Conservation (phyloP, 2,888 invertebrate genomes). For the Clostera curtula region DNA sequence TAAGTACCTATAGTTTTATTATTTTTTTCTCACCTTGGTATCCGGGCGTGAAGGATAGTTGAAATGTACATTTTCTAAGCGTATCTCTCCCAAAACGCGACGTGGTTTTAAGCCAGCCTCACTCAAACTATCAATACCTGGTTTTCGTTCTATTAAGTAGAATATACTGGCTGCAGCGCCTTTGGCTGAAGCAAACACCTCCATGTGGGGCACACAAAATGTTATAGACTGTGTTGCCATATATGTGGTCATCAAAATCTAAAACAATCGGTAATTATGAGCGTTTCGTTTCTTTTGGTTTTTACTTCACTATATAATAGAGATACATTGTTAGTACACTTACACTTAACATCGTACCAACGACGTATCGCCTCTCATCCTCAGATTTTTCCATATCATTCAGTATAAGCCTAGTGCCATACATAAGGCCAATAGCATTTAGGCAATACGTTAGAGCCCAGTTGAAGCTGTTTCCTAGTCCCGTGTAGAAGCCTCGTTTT, state of each 20-base stretch:
- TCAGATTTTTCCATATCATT: constrained; percentile 72
- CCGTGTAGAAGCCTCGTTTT: constrained; percentile 79
- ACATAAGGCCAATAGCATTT: constrained; percentile 85
- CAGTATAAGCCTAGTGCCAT: constrained; percentile 82
- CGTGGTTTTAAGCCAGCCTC: constrained; percentile 75
- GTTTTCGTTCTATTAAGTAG: constrained; percentile 80
- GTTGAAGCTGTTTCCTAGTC: constrained; percentile 81
- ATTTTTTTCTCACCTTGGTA: constrained; percentile 69
- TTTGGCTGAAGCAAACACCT: constrained; percentile 81
- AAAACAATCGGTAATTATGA: no score
- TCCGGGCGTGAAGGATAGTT: constrained; percentile 86
- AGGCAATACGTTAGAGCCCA: constrained; percentile 85
- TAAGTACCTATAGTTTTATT: not conserved
- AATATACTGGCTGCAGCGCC: constrained; percentile 85
- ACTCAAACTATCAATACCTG: constrained; percentile 80
- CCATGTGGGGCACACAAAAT: constrained; percentile 82
- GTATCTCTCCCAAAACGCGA: constrained; percentile 79
- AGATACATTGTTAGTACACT: no score
- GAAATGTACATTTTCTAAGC: constrained; percentile 81
- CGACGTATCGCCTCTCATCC: constrained; percentile 77
- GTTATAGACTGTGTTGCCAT: constrained; percentile 87
- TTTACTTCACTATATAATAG: no score
- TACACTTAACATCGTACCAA: constrained; percentile 81
- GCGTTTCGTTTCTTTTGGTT: no score
- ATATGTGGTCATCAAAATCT: constrained; percentile 84